phyloP scores from a whole-genome alignment of 2,888 invertebrate species.

The Ditylenchus weischeri region DNA sequence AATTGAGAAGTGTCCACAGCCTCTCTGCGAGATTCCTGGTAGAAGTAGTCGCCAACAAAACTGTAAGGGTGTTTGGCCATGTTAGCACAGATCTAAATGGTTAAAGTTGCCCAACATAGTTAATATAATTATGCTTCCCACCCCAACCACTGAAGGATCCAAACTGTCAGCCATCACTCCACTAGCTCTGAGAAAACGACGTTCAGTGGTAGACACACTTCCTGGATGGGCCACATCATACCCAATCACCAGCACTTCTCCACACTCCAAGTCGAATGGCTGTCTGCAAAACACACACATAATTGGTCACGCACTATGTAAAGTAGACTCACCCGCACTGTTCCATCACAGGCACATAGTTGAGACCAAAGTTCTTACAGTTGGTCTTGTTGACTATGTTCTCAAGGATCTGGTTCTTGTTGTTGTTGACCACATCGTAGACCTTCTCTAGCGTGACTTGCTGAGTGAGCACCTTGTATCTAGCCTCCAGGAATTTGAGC shows the following conservation, averaged over 20 bases:
- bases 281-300: not conserved
- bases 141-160: slow-evolving; percentile 32
- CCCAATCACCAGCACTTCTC: slow-evolving; percentile 31
- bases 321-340: slow-evolving; percentile 16
- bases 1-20: slow-evolving; percentile 20
- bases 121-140: slow-evolving; percentile 2
- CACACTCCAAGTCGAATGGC: slow-evolving; percentile 17
- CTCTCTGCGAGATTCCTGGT: slow-evolving; percentile 31
- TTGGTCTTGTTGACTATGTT: slow-evolving; percentile 35
- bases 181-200: not conserved
- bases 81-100: slow-evolving; percentile 25
- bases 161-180: slow-evolving; percentile 16
- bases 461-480: slow-evolving; percentile 30
- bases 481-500: slow-evolving; percentile 30
- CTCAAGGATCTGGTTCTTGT: slow-evolving; percentile 23
- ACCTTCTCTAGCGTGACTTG: slow-evolving; percentile 24
- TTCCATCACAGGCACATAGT: slow-evolving; percentile 29
- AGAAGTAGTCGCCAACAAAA: slow-evolving; percentile 40
- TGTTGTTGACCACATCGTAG: not conserved
- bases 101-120: not conserved
- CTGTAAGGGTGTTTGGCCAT: slow-evolving; percentile 28
- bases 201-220: slow-evolving; percentile 21
- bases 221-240: slow-evolving; percentile 38
- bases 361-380: slow-evolving; percentile 29
- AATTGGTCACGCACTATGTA: not conserved